phyloP scores from a whole-genome alignment of 2,113 vertebrate species.

The Tenebrosternarchus preto region DNA sequence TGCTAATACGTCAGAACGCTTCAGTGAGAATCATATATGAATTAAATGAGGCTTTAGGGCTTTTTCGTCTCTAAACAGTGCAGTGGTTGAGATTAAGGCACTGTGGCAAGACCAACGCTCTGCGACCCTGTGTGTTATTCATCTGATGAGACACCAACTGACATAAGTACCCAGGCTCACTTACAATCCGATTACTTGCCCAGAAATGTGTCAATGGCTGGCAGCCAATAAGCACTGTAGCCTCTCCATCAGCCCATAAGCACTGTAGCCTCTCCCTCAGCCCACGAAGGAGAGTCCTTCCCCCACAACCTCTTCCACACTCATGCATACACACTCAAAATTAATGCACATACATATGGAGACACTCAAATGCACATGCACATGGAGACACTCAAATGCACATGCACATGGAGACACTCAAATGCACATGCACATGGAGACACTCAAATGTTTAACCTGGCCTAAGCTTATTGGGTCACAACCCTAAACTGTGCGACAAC shows the following conservation, averaged over 20 bases:
- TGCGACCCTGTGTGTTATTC: slow-evolving; percentile 90
- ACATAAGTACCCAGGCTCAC: slow-evolving; percentile 93
- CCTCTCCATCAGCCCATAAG: slow-evolving; percentile 87
- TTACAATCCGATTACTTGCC: slow-evolving; percentile 99
- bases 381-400: slow-evolving; percentile 62
- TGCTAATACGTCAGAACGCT: slow-evolving; percentile 94
- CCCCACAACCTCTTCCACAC: slow-evolving; percentile 82
- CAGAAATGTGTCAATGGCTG: slow-evolving; percentile 89
- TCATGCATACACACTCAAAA: slow-evolving; percentile 71
- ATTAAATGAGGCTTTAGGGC: slow-evolving; percentile 84
- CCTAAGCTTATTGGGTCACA: not conserved
- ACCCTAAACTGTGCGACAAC: slow-evolving; percentile 5
- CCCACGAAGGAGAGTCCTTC: slow-evolving; percentile 39
- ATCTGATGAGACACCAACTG: slow-evolving; percentile 97
- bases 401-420: slow-evolving; percentile 73
- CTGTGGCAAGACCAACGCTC: slow-evolving; percentile 74
- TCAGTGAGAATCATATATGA: slow-evolving; percentile 98
- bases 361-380: slow-evolving; percentile 76
- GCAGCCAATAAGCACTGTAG: slow-evolving; percentile 84
- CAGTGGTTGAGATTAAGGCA: slow-evolving; percentile 79
- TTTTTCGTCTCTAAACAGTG: slow-evolving; percentile 78
- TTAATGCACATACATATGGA: slow-evolving; percentile 73
- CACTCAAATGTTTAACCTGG: too few species aligned
- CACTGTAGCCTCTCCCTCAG: slow-evolving; percentile 85
- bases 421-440: too few species aligned